Conservation (phyloP, 2,113 vertebrate species). For the Microcebus tavaratra region DNA sequence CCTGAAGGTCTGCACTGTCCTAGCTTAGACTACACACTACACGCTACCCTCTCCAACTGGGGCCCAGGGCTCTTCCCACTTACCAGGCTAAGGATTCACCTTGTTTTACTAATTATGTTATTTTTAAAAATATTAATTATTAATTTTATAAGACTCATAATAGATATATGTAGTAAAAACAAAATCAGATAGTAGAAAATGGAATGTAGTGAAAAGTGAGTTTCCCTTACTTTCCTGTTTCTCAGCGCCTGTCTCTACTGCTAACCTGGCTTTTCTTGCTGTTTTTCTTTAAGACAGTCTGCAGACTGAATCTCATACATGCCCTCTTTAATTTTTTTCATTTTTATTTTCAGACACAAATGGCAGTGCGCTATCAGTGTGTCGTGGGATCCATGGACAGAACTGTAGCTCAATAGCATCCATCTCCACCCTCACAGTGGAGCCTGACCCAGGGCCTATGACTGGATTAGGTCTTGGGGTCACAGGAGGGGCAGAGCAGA, state of each 20-base stretch:
- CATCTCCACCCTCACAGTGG: neutral
- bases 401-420: neutral
- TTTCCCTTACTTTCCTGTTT: neutral
- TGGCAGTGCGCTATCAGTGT: too few species aligned
- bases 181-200: neutral
- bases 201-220: neutral
- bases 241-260: neutral
- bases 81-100: neutral
- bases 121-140: neutral
- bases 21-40: neutral
- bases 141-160: neutral
- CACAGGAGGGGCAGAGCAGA: neutral
- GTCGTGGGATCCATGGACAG: neutral
- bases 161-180: neutral
- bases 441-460: neutral
- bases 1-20: fast-evolving
- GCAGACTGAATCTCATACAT: neutral
- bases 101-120: neutral
- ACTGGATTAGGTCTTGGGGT: neutral
- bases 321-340: neutral
- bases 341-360: slow-evolving; percentile 9
- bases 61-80: neutral
- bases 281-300: neutral
- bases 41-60: neutral
- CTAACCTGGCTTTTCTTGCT: neutral